Evolutionary conservation across 1,140 invertebrate species (phyloP).

Genomic region (Meloidogyne exigua): DNA sequence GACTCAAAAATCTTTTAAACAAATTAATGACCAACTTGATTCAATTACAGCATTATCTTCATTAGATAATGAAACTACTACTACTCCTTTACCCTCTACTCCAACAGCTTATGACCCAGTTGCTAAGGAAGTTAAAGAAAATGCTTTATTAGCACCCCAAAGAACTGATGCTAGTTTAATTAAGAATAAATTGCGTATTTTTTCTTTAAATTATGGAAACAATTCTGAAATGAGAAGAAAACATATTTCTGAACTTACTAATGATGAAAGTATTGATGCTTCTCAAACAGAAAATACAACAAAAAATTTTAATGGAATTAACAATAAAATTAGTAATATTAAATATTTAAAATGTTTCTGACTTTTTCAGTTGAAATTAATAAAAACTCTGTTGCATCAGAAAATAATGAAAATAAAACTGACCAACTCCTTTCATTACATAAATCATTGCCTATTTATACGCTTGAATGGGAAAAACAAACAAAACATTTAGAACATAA

Average conservation of each 20-base stretch:
- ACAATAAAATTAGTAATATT: not conserved
- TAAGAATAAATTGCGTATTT: not conserved
- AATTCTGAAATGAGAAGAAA: not conserved
- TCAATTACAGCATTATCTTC: not conserved
- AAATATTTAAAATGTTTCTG: not conserved
- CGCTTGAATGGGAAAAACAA: not conserved
- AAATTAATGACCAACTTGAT: not conserved
- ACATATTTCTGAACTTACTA: not conserved
- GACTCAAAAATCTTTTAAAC: not conserved
- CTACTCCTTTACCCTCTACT: not conserved
- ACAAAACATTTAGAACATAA: not conserved
- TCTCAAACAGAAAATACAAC: not conserved
- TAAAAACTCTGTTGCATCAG: not conserved
- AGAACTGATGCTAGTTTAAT: not conserved
- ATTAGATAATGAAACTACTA: not conserved
- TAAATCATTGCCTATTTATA: not conserved
- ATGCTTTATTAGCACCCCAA: not conserved
- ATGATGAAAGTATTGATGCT: not conserved
- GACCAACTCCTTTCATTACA: not conserved
- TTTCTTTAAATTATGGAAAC: slow-evolving; percentile 1
- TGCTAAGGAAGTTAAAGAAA: not conserved
- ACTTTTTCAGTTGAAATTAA: not conserved
- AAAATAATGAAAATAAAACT: not conserved
- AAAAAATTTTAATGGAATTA: not conserved
- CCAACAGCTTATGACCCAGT: not conserved